Conservation (phyloP, 1,140 invertebrate genomes). For the Scylla paramamosain region DNA sequence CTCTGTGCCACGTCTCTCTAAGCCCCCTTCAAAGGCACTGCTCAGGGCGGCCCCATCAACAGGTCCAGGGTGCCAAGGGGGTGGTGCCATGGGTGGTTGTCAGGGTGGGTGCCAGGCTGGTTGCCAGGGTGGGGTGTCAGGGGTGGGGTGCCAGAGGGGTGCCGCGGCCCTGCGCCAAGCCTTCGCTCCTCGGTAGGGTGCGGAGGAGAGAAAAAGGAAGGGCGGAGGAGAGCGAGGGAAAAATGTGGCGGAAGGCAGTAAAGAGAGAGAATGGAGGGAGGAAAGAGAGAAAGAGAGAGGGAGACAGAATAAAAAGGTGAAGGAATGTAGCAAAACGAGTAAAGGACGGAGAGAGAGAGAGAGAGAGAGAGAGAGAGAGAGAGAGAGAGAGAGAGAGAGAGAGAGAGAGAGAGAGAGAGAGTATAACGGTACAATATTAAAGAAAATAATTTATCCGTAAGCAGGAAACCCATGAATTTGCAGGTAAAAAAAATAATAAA, state of each 20-base stretch:
- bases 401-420: slow-evolving; percentile 17
- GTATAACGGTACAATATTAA: not conserved
- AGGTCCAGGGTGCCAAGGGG: too few relatives aligned
- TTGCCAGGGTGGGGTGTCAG: not conserved
- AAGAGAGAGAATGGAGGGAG: not conserved
- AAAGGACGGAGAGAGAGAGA: slow-evolving; percentile 33
- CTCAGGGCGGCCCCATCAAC: too few relatives aligned
- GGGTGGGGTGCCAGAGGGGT: not conserved
- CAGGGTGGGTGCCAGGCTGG: not conserved
- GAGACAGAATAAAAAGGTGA: slow-evolving; percentile 27
- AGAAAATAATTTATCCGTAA: not conserved
- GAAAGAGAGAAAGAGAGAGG: slow-evolving; percentile 37
- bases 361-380: slow-evolving; percentile 32
- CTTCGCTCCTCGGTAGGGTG: not conserved
- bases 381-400: slow-evolving; percentile 46
- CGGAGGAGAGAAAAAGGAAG: slow-evolving; percentile 22
- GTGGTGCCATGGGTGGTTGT: not conserved
- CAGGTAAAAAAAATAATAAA: too few relatives aligned
- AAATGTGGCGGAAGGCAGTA: not conserved
- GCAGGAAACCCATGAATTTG: not conserved
- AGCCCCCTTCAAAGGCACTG: too few relatives aligned
- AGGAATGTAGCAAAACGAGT: slow-evolving; percentile 12
- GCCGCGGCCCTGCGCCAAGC: too few relatives aligned
- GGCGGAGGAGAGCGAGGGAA: not conserved
- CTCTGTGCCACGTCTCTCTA: too few relatives aligned